phyloP scores from a whole-genome alignment of 1,140 invertebrate genomes.

The Nasonia longicornis region DNA sequence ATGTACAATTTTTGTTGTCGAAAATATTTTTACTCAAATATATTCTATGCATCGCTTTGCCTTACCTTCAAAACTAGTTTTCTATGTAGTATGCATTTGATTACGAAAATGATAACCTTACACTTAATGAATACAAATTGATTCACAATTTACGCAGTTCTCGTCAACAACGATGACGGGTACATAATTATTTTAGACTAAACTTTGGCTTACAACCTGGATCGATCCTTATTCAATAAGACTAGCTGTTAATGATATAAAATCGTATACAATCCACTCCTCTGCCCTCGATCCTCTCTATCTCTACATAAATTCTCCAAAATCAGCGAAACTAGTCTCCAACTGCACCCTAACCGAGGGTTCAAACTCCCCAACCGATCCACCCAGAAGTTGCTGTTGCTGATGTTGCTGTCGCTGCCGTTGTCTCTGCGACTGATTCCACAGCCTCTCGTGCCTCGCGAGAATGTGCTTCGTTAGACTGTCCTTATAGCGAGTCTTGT shows the following conservation, averaged over 20 bases:
- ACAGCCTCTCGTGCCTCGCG: constrained; percentile 53
- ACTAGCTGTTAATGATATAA: neutral
- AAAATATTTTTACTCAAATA: constrained; percentile 34
- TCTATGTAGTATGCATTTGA: neutral
- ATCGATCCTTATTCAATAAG: neutral
- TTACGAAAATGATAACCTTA: too few species aligned
- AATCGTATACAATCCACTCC: neutral
- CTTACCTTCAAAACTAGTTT: neutral
- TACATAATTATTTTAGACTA: neutral
- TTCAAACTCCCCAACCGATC: constrained; percentile 20
- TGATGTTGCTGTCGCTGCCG: constrained; percentile 48
- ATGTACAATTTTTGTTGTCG: constrained; percentile 21
- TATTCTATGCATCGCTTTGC: neutral
- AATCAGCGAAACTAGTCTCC: neutral
- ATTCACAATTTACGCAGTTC: too few species aligned
- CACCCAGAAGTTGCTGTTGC: constrained; percentile 36
- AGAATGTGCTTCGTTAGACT: constrained; percentile 65
- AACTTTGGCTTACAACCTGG: neutral
- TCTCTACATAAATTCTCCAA: neutral
- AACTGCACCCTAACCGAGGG: neutral
- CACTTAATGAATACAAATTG: too few species aligned
- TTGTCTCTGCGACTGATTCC: constrained; percentile 53
- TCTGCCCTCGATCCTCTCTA: neutral
- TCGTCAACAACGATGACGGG: neutral
- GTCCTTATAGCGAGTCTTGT: constrained; percentile 71